Base-by-base conservation (phyloP, 2,797 vertebrate genomes). In the Coendou prehensilis region DNA sequence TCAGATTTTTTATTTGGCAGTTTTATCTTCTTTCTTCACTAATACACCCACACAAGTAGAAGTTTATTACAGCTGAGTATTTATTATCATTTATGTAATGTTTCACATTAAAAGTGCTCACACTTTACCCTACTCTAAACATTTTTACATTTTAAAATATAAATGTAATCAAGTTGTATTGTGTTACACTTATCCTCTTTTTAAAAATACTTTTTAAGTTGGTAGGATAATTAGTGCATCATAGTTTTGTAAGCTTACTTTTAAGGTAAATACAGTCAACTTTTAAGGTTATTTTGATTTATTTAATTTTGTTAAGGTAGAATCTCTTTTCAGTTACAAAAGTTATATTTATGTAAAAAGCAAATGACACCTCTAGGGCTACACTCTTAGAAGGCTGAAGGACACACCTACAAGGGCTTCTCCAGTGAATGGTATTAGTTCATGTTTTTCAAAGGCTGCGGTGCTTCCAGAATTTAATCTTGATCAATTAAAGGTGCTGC, bases 81-180 rank as follows among this genome's bases (percentile, higher is more conserved):
- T 93, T 96, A 73, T 90, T 96, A 89, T 13, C 67, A 37, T 94
- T 91, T 93, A 61, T 93, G 64, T 93, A 91, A 90, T 41, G 75
- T 52, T 22, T 73, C 71, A 76, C 37, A 84, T 82, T 87, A 50
- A 90, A 87, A 96, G 85, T 73, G 63, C 23, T 73, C 52, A 41
- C n/a, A 63, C 91, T 95, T 93, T 87, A 84, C 81, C 61, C 47
- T 76, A 78, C 18, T 78, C 33, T 22, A 96, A 94, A 83, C 54
- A 93, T 92, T 94, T 97, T n/a, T 94, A 79, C 71, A 93, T 91
- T 94, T 97, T n/a, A 84, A 87, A 92, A 84, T 82, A 52, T 86
- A 89, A 86, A 87, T 95, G 52, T 76, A 87, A 84, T 95, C 47
- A 88, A 83, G 82, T 80, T 87, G 64, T 78, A 76, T 45, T 93